Conservation (phyloP, 2,113 vertebrate species). For the Paedocypris sp. region DNA sequence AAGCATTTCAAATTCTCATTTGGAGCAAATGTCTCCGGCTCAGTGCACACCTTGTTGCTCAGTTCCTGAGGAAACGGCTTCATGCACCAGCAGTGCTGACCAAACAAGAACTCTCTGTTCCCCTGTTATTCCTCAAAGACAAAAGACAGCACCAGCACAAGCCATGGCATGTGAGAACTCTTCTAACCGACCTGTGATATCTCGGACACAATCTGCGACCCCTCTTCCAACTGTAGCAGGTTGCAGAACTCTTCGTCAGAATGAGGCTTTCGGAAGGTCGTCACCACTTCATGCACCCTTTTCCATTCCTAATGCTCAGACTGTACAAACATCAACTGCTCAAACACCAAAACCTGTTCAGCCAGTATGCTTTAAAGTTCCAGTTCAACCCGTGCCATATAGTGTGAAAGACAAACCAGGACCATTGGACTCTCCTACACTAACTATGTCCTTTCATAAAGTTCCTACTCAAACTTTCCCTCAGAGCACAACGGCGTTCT, state of each 20-base stretch:
- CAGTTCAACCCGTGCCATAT: not conserved
- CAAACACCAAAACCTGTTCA: not conserved
- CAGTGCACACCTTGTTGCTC: not conserved
- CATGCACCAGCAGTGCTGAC: not conserved
- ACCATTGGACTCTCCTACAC: not conserved
- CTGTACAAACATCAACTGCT: not conserved
- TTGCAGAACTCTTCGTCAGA: not conserved
- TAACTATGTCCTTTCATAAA: not conserved
- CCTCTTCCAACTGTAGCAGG: not conserved
- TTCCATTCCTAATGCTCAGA: not conserved
- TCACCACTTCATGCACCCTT: not conserved
- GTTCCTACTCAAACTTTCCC: not conserved
- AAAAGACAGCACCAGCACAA: not conserved
- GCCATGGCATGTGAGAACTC: not conserved
- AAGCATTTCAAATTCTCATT: not conserved
- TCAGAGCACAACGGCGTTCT: not conserved
- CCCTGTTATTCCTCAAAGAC: too few relatives aligned
- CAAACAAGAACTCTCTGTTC: not conserved
- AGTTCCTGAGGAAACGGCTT: not conserved
- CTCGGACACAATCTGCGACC: constrained; percentile 5
- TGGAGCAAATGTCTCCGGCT: not conserved
- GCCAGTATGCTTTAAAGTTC: not conserved
- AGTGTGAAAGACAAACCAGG: not conserved
- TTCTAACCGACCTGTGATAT: not conserved
- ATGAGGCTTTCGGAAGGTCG: not conserved